Evolutionary conservation across 2,797 vertebrate species (phyloP), one percentile per base, ranked within the genome.

Genomic region (Arnoldichthys spilopterus): DNA sequence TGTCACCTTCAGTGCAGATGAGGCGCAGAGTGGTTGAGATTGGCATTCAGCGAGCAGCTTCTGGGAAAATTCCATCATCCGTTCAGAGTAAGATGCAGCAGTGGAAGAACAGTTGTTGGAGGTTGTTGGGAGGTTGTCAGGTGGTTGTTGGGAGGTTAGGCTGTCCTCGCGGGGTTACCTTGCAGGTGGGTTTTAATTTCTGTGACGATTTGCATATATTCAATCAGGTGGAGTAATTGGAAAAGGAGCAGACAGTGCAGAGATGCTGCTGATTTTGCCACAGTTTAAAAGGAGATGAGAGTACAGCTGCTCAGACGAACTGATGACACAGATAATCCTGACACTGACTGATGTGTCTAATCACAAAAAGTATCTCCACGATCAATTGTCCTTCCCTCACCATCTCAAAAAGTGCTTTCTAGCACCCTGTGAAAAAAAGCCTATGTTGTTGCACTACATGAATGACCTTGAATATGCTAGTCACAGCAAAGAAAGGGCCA

Each of bases 291-390:
- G 87, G 89, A 91, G 89, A 83, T 84, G 83, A 83, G 85, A 86
- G 83, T 90, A 92, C 90, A 86, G 51, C 47, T 83, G 82, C 74
- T 86, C 86, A 88, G 91, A 89, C 73, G 81, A 90, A 90, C 91
- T 90, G 93, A 93, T 92, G 89, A 91, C 90, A 91, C 89, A 88
- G 93, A 94, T 93, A 92, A 93, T 91, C 88, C 90, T 92, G 93
- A 94, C 92, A 93, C 87, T 94, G 93, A 95, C 89, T 94, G 93
- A 94, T 94, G 91, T 90, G 83, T 93, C 90, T 92, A 93, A 94
- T 94, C 94, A 93, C 89, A 85, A 80, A 88, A 91, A 91, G 87
- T 90, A 93, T 94, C 92, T 89, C 85, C 86, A 89, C 89, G 92
- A 94, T 94, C 92, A 93, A 93, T 93, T 90, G 91, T 90, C 90